These are phyloP conservation scores for Eristalis intricaria DNA, from an alignment of 2,888 invertebrate species.

Conservation along the genomic window DNA sequence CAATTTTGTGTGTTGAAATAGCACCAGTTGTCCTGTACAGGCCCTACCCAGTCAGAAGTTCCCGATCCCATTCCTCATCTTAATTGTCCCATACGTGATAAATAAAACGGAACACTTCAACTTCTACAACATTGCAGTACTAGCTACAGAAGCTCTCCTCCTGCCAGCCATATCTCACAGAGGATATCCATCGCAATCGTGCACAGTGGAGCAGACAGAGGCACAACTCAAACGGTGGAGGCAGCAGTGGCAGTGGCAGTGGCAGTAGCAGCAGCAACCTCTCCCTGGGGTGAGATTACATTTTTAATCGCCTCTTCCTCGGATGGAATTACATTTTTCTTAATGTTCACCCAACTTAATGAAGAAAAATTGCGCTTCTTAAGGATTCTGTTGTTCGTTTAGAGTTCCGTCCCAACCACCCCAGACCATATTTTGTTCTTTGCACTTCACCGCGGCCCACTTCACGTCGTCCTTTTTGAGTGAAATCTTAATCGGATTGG, in stretches of 20 bases:
- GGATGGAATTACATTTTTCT: conserved; percentile 67
- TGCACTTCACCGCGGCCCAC: too few relatives aligned
- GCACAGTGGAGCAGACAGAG: conserved; percentile 27
- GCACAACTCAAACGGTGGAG: background rate
- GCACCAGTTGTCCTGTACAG: background rate
- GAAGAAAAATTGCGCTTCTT: conserved; percentile 63
- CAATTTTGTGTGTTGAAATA: background rate
- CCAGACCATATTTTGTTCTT: background rate
- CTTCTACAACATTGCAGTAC: background rate
- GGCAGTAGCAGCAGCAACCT: background rate
- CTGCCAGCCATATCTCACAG: conserved; percentile 10
- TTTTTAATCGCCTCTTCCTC: conserved; percentile 62
- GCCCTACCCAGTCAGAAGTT: background rate
- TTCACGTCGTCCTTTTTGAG: background rate
- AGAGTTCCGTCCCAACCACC: background rate
- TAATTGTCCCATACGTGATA: conserved; percentile 46
- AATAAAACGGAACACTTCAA: conserved; percentile 32
- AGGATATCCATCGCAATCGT: too few relatives aligned
- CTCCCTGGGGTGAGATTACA: conserved; percentile 60
- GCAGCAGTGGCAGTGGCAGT: background rate
- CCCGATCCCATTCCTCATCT: conserved; percentile 25
- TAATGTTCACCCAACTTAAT: conserved; percentile 64
- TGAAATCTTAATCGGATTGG: conserved; percentile 65
- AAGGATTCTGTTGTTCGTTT: conserved; percentile 54
- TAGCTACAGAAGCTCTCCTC: background rate